phyloP scores from a whole-genome alignment of 1,140 invertebrate species.

The Eulimnadia texana region DNA sequence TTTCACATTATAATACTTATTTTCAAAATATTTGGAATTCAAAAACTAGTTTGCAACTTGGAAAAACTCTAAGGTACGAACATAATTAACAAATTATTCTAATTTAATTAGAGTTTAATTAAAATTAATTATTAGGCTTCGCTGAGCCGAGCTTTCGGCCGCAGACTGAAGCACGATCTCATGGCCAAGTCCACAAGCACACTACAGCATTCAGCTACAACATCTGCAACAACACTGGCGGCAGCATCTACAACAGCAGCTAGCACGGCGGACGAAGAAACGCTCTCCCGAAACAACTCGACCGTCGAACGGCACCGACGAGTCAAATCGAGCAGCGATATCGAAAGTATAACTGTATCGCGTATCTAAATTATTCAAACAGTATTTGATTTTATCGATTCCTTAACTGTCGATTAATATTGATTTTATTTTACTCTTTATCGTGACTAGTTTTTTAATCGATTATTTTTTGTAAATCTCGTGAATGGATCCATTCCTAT shows the following conservation, averaged over 20 bases:
- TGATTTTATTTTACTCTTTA: no score
- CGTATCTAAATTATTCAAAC: conserved; percentile 16
- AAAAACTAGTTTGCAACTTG: conserved; percentile 36
- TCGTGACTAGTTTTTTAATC: not conserved
- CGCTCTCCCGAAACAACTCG: conserved; percentile 2
- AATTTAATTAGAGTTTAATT: not conserved
- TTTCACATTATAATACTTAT: no score
- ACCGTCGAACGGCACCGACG: conserved; percentile 39
- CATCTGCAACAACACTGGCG: conserved; percentile 4
- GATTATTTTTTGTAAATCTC: no score
- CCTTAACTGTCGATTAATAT: no score
- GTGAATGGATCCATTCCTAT: not conserved
- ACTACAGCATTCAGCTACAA: conserved; percentile 2
- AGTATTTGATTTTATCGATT: not conserved
- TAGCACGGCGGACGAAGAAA: conserved; percentile 8
- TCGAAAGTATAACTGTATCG: conserved; percentile 33
- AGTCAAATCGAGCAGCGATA: conserved; percentile 55
- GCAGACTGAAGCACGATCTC: conserved; percentile 41
- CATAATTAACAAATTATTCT: not conserved
- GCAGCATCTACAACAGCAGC: conserved; percentile 19
- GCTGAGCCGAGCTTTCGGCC: conserved; percentile 53
- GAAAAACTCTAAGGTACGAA: conserved; percentile 40
- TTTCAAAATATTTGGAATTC: no score
- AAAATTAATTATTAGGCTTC: conserved; percentile 55
- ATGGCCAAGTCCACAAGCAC: conserved; percentile 23